phyloP scores from a whole-genome alignment of 2,888 invertebrate species.

The Sarcophaga variegata region DNA sequence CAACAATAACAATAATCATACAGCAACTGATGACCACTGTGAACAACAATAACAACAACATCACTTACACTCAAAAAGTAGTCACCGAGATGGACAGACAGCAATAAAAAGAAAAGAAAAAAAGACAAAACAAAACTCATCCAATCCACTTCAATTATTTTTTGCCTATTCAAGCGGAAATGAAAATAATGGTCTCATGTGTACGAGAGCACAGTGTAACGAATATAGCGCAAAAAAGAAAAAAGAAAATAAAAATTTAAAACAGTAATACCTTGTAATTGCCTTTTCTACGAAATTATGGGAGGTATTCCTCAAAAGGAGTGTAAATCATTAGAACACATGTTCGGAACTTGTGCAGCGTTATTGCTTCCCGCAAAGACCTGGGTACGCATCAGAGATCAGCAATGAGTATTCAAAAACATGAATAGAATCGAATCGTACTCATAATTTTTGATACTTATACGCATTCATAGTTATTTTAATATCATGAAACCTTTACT shows the following conservation, averaged over 20 bases:
- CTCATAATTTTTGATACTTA: too few relatives aligned
- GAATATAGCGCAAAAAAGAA: not conserved
- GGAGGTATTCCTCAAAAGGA: too few relatives aligned
- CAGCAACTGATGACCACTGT: slow-evolving; percentile 38
- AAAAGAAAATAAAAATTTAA: not conserved
- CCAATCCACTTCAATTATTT: slow-evolving; percentile 61
- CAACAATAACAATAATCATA: slow-evolving; percentile 37
- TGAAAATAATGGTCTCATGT: slow-evolving; percentile 73
- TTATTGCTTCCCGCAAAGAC: too few relatives aligned
- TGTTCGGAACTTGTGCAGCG: too few relatives aligned
- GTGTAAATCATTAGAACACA: too few relatives aligned
- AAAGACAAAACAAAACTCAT: not conserved
- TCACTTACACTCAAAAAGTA: not conserved
- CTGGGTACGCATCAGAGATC: too few relatives aligned
- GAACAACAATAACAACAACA: not conserved
- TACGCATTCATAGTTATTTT: too few relatives aligned
- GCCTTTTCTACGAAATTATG: too few relatives aligned
- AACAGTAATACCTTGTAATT: not conserved
- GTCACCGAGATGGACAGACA: slow-evolving; percentile 9
- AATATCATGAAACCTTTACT: too few relatives aligned
- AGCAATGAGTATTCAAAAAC: too few relatives aligned
- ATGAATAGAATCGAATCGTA: too few relatives aligned
- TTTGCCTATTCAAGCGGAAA: slow-evolving; percentile 76
- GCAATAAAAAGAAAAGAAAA: too few relatives aligned
- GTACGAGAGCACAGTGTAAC: slow-evolving; percentile 21